Base-by-base conservation (phyloP, 2,888 invertebrate genomes). In the Rotaria macrura region DNA sequence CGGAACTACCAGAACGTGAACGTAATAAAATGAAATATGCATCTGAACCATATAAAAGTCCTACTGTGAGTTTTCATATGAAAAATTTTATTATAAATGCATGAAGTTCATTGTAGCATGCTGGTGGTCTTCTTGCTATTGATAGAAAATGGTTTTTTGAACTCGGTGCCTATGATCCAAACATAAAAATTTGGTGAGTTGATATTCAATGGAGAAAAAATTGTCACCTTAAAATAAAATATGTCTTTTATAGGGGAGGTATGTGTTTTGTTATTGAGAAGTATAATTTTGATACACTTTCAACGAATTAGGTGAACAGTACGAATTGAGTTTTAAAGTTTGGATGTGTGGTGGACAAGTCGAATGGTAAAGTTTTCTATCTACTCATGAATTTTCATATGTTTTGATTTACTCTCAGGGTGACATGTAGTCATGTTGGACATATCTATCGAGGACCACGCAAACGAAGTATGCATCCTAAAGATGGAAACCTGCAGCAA, bases 331-430 rank as follows among this genome's bases (percentile, higher is more conserved):
- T 87, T 97, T 97, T 89, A 97, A 97, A 90, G 95, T 98, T 87
- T 98, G 98, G 98, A 97, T 97, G 90, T 99, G 98, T 90, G 98
- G 98, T 1, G 99, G 99, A 83, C 95, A 95, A 88, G 96, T 99
- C 86, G 94, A 96, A 90, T 99, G 98, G 79, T 79, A 25, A 79
- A 52, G 0, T 43, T 79, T 43, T 4, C 14, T 43, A 40, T 25
- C 1, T 1, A 40, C 25, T 40, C 0, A 25, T 74, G 20, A 25
- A 74, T 74, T 40, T 1, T 9, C 7, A 1, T 25, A 40, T 79
- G 25, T 25, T 1, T 43, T 43, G 25, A 1, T 17, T 79, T 43
- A 5, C 5, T 74, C 25, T 43, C 2, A 79, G 98, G 96, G 98
- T 99, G 0, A 98, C 99, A 0, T 99, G 98, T 90, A 97, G 97